These are phyloP conservation scores for Hydra vulgaris DNA, from an alignment of 30 jellyfish, hydroid and myxozoan species.

Conservation along the genomic window DNA sequence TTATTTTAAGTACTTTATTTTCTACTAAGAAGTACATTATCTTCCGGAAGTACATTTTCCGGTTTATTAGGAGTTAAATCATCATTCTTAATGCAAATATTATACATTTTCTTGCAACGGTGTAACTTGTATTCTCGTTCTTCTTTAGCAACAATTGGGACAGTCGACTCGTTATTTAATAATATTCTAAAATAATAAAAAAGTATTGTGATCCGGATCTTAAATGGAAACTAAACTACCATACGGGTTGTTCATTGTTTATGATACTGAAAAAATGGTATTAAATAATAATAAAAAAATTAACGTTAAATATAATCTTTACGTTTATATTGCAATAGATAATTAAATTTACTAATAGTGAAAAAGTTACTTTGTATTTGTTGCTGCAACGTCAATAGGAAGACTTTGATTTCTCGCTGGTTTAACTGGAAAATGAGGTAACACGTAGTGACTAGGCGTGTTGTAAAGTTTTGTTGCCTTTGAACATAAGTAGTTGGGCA, in stretches of 20 bases:
- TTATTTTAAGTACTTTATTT: background rate
- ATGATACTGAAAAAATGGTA: too few relatives aligned
- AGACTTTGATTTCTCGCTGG: background rate
- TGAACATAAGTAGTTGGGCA: background rate
- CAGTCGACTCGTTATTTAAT: background rate
- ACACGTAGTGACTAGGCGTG: background rate
- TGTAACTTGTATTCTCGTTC: constrained; percentile 7
- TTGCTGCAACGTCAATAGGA: background rate
- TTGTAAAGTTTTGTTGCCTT: background rate
- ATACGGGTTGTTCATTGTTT: too few relatives aligned
- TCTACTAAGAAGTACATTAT: background rate
- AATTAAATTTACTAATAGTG: too few relatives aligned
- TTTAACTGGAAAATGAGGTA: background rate
- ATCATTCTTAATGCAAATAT: background rate
- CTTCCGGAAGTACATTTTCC: background rate
- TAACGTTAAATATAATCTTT: too few relatives aligned
- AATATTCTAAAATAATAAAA: background rate
- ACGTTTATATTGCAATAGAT: too few relatives aligned
- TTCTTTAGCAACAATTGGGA: constrained; percentile 1
- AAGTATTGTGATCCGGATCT: too few relatives aligned
- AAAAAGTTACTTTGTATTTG: background rate
- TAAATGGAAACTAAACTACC: too few relatives aligned
- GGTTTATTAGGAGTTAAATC: background rate
- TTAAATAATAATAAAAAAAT: too few relatives aligned
- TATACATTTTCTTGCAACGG: constrained; percentile 13